Percentiles rank a stretch among this genome's conserved stretches.
Conservation (phyloP, 2,113 vertebrate genomes). For the Salvelinus sp. region DNA sequence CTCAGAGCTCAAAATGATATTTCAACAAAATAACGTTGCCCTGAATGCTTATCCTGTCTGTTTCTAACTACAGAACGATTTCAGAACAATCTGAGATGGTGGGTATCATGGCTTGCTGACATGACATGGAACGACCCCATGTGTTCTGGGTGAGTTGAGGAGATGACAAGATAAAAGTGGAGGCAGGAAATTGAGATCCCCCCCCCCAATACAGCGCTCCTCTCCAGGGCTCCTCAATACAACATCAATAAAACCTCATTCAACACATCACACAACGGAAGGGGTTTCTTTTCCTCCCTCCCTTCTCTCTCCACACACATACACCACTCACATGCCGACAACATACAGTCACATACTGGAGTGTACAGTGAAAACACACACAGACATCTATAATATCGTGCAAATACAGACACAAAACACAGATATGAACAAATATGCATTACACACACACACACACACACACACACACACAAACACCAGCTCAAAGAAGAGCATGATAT, state of each 20-base stretch:
- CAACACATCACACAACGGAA: background rate
- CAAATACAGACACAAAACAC: background rate
- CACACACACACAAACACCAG: background rate
- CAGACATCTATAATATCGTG: background rate
- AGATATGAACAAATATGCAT: background rate
- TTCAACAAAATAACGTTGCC: no score
- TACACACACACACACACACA: background rate
- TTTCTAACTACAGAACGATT: no score
- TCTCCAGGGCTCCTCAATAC: conserved; percentile 33
- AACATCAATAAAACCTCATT: background rate
- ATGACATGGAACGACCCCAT: conserved; percentile 30
- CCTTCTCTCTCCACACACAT: background rate
- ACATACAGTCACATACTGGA: background rate
- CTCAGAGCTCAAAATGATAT: no score
- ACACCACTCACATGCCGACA: background rate
- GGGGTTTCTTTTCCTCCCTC: background rate
- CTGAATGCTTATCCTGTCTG: no score
- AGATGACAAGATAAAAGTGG: conserved; percentile 52
- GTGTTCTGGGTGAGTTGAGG: conserved; percentile 26
- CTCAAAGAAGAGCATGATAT: background rate
- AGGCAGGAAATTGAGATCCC: conserved; percentile 51
- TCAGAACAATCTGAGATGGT: no score
- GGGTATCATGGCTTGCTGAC: background rate
- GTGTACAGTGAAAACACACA: background rate
- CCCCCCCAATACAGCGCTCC: conserved; percentile 37